These are phyloP conservation scores for Lymantria monacha DNA, from an alignment of 2,888 invertebrate genomes.

Conservation along the genomic window DNA sequence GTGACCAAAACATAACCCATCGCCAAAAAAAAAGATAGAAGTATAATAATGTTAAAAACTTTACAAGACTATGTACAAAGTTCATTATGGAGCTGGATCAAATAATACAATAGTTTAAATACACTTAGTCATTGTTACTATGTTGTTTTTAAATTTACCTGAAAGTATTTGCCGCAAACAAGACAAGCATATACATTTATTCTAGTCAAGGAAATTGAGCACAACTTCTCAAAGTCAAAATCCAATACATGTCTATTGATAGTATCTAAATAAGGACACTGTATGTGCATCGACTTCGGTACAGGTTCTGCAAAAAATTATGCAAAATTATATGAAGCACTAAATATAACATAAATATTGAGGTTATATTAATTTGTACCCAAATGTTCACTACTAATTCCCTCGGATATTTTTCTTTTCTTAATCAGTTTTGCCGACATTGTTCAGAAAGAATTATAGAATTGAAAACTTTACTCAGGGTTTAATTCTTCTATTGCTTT, in stretches of 20 bases:
- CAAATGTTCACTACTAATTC: conserved; percentile 46
- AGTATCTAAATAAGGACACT: conserved; percentile 98
- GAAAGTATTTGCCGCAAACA: conserved; percentile 99
- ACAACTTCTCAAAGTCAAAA: conserved; percentile 99
- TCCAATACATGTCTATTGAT: conserved; percentile 98
- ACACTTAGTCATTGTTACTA: too few species aligned
- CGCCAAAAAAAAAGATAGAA: too few species aligned
- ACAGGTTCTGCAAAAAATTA: conserved; percentile 47
- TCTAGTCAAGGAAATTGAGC: conserved; percentile 97
- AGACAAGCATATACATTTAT: conserved; percentile 99
- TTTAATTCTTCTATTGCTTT: too few species aligned
- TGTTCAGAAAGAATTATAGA: background rate
- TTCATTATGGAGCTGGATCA: too few species aligned
- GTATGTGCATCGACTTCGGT: conserved; percentile 66
- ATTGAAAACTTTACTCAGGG: background rate
- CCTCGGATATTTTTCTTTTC: conserved; percentile 58
- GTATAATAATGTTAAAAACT: too few species aligned
- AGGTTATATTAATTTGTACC: conserved; percentile 53
- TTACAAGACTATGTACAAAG: too few species aligned
- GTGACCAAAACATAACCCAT: too few species aligned
- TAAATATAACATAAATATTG: background rate
- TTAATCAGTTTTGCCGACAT: conserved; percentile 47
- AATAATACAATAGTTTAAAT: too few species aligned
- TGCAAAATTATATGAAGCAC: background rate
- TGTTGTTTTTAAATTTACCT: conserved; percentile 47